Evolutionary conservation across 1,140 invertebrate genomes (phyloP), one percentile per base, ranked within the genome.

Genomic region (Andricus grossulariae): DNA sequence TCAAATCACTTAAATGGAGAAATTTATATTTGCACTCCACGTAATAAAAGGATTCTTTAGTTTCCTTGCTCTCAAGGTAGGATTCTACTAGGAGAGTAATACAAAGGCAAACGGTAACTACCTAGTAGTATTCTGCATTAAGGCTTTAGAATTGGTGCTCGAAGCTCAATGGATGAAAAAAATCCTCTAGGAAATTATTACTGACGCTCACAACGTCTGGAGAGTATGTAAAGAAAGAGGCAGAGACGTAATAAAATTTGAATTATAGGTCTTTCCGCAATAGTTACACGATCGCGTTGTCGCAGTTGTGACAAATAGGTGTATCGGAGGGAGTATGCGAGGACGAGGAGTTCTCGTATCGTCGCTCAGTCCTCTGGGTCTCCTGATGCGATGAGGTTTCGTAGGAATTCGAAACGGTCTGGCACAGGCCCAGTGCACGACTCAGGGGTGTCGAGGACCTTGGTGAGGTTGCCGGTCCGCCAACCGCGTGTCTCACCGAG

Each of bases 211-310:
- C 15, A n/a, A 16, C n/a, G 10, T 16, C 12, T 39, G 16, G 32
- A 66, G 5, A 15, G 16, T 6, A 66, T n/a, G 6, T 66, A 66
- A 66, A 60, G 1, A 66, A 66, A 66, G 6, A 60, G 8, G 16
- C 39, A n/a, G 15, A 66, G 32, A 66, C 13, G 7, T 66, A 4
- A 45, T 0, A 32, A 32, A 60, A 60, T n/a, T 54, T 55, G 10
- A 32, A n/a, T 66, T 8, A 45, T 45, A 45, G 39, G 39, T 51
- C 60, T 72, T 52, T 19, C 75, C 19, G 71, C 13, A 73, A 87
- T 90, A 93, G 93, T 96, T 95, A 96, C 95, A 95, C 94, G 89
- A 96, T 95, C 88, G 93, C 92, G 86, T 93, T 92, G 91, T 94
- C 94, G 92, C 95, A 96, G 86, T 94, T 94, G 88, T 92, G 93